Evolutionary conservation across 2,113 vertebrate species (phyloP), one percentile per base, ranked within the genome.

Genomic region (Maccullochella peelii): DNA sequence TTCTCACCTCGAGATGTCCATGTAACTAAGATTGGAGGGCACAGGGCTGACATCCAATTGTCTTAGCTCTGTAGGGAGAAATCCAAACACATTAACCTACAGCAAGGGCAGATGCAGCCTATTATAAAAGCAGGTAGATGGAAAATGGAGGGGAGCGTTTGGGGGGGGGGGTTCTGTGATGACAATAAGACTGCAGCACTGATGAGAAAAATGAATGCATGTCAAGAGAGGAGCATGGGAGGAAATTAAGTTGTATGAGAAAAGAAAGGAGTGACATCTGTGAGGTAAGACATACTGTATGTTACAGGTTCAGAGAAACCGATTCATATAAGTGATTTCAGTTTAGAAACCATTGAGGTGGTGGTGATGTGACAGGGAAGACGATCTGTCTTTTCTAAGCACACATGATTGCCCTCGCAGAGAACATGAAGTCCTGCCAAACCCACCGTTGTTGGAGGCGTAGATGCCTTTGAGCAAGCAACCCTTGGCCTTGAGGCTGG

Each of bases 1-100:
- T 54, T 59, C 95, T 96, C 96, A 99, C 98, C 97, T 97, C 59
- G 98, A 99, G 93, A 99, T 83, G 93, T 99, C 98, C 97, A 99
- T 95, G 83, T 95, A 98, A 71, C 96, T 95, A 16, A 99, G 95
- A 90, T 96, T 96, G 91, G 95, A 96, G 55, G 98, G 97, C 90
- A 97, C 96, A 27, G 98, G 98, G 91, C 95, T 97, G 88, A 98
- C 95, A 88, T 98, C 97, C 76, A 99, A 94, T 70, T 96, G 96
- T 81, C 90, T 94, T 73, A 99, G 96, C 95, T 98, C 98, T 99
- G 94, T 65, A 25, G 75, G 75, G 57, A 79, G 70, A 87, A 40
- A 66, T 62, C 77, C 83, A 83, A 85, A 91, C 90, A 67, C 87
- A 91, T 94, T 93, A 93, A 91, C 91, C 88, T 91, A 75, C 82